phyloP scores from a whole-genome alignment of 1,140 invertebrate genomes.

The Pseudomyrmex flavicornis region DNA sequence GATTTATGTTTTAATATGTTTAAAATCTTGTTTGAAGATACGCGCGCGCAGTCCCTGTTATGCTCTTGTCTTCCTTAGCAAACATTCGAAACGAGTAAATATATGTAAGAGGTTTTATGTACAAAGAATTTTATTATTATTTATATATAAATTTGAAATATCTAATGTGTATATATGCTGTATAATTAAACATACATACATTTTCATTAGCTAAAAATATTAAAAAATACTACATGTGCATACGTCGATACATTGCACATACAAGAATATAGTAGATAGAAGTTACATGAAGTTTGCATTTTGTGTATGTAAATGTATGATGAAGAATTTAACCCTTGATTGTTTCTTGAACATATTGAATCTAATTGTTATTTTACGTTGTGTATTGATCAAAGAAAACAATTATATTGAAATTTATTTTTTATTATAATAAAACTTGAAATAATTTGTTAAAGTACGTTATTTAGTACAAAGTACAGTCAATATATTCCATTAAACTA shows the following conservation, averaged over 20 bases:
- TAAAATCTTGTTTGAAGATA: too few relatives aligned
- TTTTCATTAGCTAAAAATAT: constrained; percentile 67
- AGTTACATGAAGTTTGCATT: constrained; percentile 66
- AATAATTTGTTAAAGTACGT: constrained; percentile 23
- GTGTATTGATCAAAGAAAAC: constrained; percentile 40
- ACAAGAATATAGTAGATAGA: constrained; percentile 44
- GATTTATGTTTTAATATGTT: too few relatives aligned
- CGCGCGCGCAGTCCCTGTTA: too few relatives aligned
- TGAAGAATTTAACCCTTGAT: constrained; percentile 73
- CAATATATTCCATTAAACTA: constrained; percentile 34
- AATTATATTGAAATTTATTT: constrained; percentile 54
- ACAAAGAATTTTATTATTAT: constrained; percentile 69
- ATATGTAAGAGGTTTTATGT: constrained; percentile 67
- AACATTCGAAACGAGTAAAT: constrained; percentile 63
- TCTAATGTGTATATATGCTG: constrained; percentile 66
- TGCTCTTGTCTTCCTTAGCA: constrained; percentile 41
- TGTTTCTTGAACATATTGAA: constrained; percentile 58
- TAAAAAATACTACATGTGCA: constrained; percentile 65
- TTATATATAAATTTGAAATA: constrained; percentile 66
- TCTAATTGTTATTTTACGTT: constrained; percentile 44
- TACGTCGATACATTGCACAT: constrained; percentile 37
- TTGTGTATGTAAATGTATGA: background rate
- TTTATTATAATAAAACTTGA: constrained; percentile 53
- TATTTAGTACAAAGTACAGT: background rate
- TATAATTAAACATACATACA: constrained; percentile 52